A percentile compares a stretch with the other conserved stretches of the same genome.
These are phyloP conservation scores for Delichon dasypus DNA, from an alignment of 2,797 vertebrate species.

Conservation along the genomic window DNA sequence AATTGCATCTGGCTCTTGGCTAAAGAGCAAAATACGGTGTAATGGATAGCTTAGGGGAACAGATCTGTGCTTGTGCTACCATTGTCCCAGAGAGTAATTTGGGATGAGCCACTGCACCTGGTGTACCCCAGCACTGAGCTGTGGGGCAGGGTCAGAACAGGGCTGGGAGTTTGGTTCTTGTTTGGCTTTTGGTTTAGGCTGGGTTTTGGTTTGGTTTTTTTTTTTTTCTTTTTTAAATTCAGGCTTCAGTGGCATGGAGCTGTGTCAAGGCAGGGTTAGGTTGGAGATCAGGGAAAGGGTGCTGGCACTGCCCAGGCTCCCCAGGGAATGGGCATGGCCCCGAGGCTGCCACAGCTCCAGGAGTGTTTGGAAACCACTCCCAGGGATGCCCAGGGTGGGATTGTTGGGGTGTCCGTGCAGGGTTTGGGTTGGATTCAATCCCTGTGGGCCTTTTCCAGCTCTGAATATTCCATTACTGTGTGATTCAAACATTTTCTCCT, in stretches of 20 bases:
- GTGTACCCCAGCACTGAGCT: neutral
- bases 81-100: neutral
- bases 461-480: neutral
- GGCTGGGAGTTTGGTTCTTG: neutral
- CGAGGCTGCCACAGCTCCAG: neutral
- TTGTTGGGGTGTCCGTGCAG: neutral
- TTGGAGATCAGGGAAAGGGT: too few relatives aligned
- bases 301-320: neutral
- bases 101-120: neutral
- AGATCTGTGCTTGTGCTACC: neutral
- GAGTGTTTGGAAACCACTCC: accelerated
- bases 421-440: neutral
- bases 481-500: neutral
- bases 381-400: neutral
- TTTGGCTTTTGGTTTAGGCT: neutral
- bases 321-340: accelerated
- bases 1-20: neutral
- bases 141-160: neutral
- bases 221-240: neutral
- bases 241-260: neutral
- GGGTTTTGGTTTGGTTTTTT: neutral
- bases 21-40: neutral
- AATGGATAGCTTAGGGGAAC: neutral
- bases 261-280: neutral
- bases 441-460: neutral